Evolutionary conservation across 1,140 invertebrate species (phyloP), one percentile per base, ranked within the genome.

Genomic region (Papilio glaucus): DNA sequence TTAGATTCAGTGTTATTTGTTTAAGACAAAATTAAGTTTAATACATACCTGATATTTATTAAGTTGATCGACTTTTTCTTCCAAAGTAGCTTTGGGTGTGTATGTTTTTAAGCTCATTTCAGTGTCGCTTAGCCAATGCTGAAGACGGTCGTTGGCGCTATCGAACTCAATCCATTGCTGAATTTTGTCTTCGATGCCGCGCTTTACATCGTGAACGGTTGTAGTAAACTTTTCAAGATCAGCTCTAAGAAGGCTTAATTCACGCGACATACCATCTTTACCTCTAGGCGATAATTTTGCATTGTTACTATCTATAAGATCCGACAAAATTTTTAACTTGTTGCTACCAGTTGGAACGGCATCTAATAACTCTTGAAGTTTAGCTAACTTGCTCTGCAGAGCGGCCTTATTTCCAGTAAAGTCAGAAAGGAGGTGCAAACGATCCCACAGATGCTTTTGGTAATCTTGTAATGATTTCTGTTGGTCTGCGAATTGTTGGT

Each of bases 151-250:
- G 79, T 98, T 95, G 2, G 97, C 96, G 71, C 95, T 95, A 84
- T 99, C 98, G 85, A 98, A 99, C 72, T 98, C 97, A 57, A 94
- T 95, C 98, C 98, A 99, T 90, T 98, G 97, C 79, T 96, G 95
- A 41, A 99, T 94, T 72, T 96, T 95, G 77, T 97, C 96, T 88
- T 98, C 96, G 26, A 99, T 93, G 37, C 95, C 95, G 77, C 96
- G 95, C 81, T 95, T 95, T 0, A 97, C 95, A 84, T 98, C 97
- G 72, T 94, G 95, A 33, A 98, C 91, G 0, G 96, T 95, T 0
- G 94, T 94, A n/a, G 94, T 94, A 73, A 98, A 97, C 84, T 98
- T 98, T 68, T 98, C 97, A 81, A 96, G 95, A 80, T 98, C 97
- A 76, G 94, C 94, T 84, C 94, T 96, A 13, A 98, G 90, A 85